Conservation (phyloP, 2,888 invertebrate genomes). For the Hydriomena furcata region DNA sequence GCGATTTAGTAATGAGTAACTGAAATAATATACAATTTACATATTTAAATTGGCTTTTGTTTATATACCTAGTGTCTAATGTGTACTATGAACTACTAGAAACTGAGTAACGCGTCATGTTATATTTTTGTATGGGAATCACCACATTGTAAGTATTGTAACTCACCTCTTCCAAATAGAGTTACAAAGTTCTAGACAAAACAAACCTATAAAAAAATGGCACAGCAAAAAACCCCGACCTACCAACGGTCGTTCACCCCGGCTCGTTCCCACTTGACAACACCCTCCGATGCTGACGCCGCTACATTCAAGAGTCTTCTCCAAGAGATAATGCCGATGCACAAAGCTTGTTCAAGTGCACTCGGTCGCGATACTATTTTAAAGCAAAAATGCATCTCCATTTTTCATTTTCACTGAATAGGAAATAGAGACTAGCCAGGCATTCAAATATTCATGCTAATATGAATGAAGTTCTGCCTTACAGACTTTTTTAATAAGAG, state of each 20-base stretch:
- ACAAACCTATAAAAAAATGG: conserved; percentile 3
- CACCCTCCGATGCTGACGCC: conserved; percentile 44
- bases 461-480: background rate
- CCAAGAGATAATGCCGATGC: conserved; percentile 57
- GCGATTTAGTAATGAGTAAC: background rate
- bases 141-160: no score
- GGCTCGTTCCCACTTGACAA: conserved; percentile 40
- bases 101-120: no score
- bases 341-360: conserved; percentile 63
- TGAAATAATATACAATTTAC: no score
- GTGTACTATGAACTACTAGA: no score
- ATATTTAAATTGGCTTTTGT: conserved; percentile 3
- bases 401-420: conserved; percentile 50
- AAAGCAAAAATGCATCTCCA: conserved; percentile 54
- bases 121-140: no score
- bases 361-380: conserved; percentile 63
- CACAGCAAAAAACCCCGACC: conserved; percentile 36
- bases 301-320: conserved; percentile 54
- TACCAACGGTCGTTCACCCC: conserved; percentile 41
- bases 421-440: background rate
- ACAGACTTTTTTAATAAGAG: background rate
- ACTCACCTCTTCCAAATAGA: background rate
- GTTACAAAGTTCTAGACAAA: no score
- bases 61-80: background rate
- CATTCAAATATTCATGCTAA: conserved; percentile 1